phyloP scores from a whole-genome alignment of 2,113 vertebrate genomes.

The Coptodon rendalli region DNA sequence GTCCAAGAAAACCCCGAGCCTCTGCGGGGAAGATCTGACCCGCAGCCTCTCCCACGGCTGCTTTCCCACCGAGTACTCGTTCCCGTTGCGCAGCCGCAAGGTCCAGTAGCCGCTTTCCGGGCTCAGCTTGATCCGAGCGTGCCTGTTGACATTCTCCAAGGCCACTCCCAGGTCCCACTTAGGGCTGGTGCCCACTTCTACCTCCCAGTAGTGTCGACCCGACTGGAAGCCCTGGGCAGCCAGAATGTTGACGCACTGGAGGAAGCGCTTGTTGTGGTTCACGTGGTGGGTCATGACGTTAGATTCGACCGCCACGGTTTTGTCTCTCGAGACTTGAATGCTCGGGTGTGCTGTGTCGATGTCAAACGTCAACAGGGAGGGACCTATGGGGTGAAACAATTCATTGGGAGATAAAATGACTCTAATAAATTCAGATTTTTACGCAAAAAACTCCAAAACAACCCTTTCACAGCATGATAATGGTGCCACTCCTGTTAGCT shows the following conservation, averaged over 20 bases:
- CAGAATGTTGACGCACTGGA: constrained; percentile 80
- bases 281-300: not conserved
- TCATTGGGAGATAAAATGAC: not conserved
- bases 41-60: constrained; percentile 75
- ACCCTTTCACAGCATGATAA: not conserved
- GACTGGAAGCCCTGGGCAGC: constrained; percentile 65
- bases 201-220: constrained; percentile 84
- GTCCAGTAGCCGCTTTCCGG: constrained; percentile 82
- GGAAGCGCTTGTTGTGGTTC: constrained; percentile 70
- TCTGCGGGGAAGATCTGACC: constrained; percentile 23
- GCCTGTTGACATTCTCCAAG: constrained; percentile 66
- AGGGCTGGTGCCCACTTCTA: constrained; percentile 76
- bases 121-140: constrained; percentile 72
- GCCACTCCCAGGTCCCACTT: constrained; percentile 87
- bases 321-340: constrained; percentile 74
- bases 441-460: not conserved
- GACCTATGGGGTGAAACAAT: constrained; percentile 61
- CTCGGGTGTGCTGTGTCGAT: constrained; percentile 78
- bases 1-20: constrained; percentile 77
- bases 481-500: not conserved
- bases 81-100: constrained; percentile 70
- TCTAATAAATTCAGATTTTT: not conserved
- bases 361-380: constrained; percentile 74
- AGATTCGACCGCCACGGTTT: constrained; percentile 71
- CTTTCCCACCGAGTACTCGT: constrained; percentile 70